A percentile compares a stretch with the other conserved stretches of the same genome.
These are phyloP conservation scores for Lethenteron camtschaticum DNA, from an alignment of 2,113 vertebrate genomes.

Conservation along the genomic window DNA sequence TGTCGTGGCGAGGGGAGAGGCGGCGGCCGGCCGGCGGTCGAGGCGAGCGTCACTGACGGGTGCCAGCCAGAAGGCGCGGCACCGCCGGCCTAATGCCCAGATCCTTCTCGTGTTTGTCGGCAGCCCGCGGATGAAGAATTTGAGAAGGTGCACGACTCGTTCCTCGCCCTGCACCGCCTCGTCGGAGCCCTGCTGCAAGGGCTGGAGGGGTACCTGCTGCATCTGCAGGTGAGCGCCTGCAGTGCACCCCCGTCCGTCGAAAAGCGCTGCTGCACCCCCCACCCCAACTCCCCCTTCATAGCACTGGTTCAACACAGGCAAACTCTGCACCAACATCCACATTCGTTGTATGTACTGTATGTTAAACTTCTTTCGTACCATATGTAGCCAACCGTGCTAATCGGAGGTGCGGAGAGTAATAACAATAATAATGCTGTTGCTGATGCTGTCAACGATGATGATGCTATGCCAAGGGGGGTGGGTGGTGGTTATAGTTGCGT, in stretches of 20 bases:
- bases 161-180: constrained; percentile 68
- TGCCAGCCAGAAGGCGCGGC: background rate
- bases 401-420: too few species aligned
- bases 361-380: background rate
- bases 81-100: too few species aligned
- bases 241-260: too few species aligned
- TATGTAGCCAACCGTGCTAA: too few species aligned
- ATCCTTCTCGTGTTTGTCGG: background rate
- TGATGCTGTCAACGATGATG: too few species aligned
- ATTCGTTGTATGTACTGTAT: background rate
- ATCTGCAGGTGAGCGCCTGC: constrained; percentile 42
- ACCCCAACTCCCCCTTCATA: too few species aligned
- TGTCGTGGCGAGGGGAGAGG: background rate
- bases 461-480: too few species aligned
- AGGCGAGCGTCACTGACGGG: too few species aligned
- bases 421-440: too few species aligned
- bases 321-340: background rate
- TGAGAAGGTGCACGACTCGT: constrained; percentile 73
- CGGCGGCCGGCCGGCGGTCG: background rate
- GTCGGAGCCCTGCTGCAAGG: constrained; percentile 90
- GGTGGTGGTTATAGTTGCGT: too few species aligned
- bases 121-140: constrained; percentile 84
- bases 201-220: constrained; percentile 82
- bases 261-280: background rate
- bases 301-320: background rate